phyloP scores from a whole-genome alignment of 2,888 invertebrate genomes.

The Hyles lineata region DNA sequence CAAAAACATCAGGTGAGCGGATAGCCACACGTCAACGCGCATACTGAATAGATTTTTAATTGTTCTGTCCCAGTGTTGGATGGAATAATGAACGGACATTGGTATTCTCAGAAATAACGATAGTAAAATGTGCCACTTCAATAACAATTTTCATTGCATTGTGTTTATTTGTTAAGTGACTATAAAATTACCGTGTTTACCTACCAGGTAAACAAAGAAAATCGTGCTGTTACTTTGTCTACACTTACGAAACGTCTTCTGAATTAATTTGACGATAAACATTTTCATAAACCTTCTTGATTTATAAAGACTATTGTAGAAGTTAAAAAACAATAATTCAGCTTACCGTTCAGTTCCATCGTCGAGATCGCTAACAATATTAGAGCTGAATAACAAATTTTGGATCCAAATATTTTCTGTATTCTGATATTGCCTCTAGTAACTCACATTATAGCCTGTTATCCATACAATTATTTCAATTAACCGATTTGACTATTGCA shows the following conservation, averaged over 20 bases:
- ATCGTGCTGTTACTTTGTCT: background rate
- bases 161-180: constrained; percentile 45
- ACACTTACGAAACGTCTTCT: background rate
- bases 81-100: constrained; percentile 69
- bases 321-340: too few species aligned
- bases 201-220: constrained; percentile 15
- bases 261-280: too few species aligned
- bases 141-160: constrained; percentile 49
- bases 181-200: constrained; percentile 26
- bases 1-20: constrained; percentile 67
- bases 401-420: too few species aligned
- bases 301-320: too few species aligned
- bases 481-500: too few species aligned
- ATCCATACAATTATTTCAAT: too few species aligned
- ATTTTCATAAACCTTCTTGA: too few species aligned
- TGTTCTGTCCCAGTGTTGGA: constrained; percentile 58
- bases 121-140: constrained; percentile 53
- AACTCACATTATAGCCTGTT: too few species aligned
- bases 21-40: constrained; percentile 59
- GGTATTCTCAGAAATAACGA: constrained; percentile 66
- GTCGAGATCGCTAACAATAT: too few species aligned
- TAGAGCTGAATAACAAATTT: too few species aligned
- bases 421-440: too few species aligned
- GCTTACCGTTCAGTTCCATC: too few species aligned
- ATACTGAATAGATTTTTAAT: constrained; percentile 79